Percentiles rank a stretch among this genome's conserved stretches.
Conservation (phyloP, 2,888 invertebrate genomes). For the Heliconius cydno region DNA sequence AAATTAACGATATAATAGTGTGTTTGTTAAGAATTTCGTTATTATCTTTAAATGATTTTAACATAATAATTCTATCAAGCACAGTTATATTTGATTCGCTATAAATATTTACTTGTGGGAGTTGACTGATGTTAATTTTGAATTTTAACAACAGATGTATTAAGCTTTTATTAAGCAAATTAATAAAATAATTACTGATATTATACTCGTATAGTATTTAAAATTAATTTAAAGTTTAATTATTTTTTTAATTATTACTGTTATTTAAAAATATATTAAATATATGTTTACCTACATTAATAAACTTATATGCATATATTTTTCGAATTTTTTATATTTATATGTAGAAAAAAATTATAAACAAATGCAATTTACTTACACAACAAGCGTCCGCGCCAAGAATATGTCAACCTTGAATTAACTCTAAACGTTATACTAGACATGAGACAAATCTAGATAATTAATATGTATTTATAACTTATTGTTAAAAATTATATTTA, state of each 20-base stretch:
- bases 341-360: neutral
- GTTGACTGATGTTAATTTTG: too few relatives aligned
- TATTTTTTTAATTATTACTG: too few relatives aligned
- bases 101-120: too few relatives aligned
- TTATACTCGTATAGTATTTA: too few relatives aligned
- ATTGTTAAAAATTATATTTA: neutral
- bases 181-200: too few relatives aligned
- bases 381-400: conserved; percentile 15
- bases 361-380: conserved; percentile 20
- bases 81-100: neutral
- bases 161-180: too few relatives aligned
- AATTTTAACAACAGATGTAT: too few relatives aligned
- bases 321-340: neutral
- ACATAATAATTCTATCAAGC: neutral
- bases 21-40: too few relatives aligned
- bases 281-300: too few relatives aligned
- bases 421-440: neutral
- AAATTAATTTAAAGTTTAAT: too few relatives aligned
- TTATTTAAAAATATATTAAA: too few relatives aligned
- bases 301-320: neutral
- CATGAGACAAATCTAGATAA: conserved; percentile 2
- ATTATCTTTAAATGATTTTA: neutral
- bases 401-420: conserved; percentile 29
- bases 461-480: neutral
- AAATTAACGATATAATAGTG: too few relatives aligned